These are phyloP conservation scores for Cichladusa arquata DNA, from an alignment of 2,113 vertebrate species.

Conservation along the genomic window DNA sequence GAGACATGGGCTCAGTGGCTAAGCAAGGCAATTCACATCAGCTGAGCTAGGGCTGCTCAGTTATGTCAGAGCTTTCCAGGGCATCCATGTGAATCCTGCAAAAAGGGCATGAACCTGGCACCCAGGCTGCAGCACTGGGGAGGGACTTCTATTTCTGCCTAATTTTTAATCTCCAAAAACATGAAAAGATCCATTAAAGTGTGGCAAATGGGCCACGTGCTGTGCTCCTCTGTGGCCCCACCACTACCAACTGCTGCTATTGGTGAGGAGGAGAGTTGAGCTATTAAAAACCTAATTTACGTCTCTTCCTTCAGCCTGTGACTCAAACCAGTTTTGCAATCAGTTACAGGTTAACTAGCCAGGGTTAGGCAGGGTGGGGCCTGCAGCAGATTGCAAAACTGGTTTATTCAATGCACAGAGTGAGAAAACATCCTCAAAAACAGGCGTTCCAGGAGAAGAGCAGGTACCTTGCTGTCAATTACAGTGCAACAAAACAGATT, in stretches of 20 bases:
- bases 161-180: not conserved
- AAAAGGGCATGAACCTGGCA: not conserved
- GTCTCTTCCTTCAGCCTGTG: not conserved
- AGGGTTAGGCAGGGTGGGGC: constrained; percentile 52
- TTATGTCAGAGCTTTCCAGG: not conserved
- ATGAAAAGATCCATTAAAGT: not conserved
- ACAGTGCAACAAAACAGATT: not conserved
- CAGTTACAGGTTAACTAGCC: constrained; percentile 63
- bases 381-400: constrained; percentile 51
- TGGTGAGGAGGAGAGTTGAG: not conserved
- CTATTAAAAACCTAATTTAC: not conserved
- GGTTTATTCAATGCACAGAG: constrained; percentile 24
- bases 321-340: constrained; percentile 66
- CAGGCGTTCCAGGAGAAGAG: not conserved
- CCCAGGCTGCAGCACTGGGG: not conserved
- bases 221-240: not conserved
- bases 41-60: not conserved
- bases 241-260: not conserved
- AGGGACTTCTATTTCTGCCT: not conserved
- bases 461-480: not conserved
- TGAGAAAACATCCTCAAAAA: constrained; percentile 1
- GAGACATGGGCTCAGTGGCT: not conserved
- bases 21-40: not conserved
- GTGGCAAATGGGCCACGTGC: not conserved
- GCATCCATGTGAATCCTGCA: not conserved